Conservation (phyloP, 2,888 invertebrate genomes). For the Creontiades dilutus region DNA sequence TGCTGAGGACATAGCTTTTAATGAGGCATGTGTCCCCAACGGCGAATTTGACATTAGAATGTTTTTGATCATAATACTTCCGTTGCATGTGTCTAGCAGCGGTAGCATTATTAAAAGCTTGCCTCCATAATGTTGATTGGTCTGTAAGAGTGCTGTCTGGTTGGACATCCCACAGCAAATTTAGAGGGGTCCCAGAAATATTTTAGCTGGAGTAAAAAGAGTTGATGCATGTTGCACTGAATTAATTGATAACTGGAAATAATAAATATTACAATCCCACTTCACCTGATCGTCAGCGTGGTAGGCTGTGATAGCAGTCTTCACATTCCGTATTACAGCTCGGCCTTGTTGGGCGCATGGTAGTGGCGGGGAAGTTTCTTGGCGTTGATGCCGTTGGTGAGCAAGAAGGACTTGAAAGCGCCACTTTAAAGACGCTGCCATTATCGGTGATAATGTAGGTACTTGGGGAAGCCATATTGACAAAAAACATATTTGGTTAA, state of each 20-base stretch:
- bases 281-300: background rate
- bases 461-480: background rate
- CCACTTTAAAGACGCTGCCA: background rate
- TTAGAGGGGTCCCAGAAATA: background rate
- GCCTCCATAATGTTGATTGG: too few relatives aligned
- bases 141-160: too few relatives aligned
- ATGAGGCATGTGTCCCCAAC: too few relatives aligned
- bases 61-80: too few relatives aligned
- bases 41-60: too few relatives aligned
- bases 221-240: background rate
- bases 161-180: too few relatives aligned
- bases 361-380: background rate
- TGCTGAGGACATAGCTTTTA: too few relatives aligned
- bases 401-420: background rate
- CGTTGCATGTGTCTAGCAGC: too few relatives aligned
- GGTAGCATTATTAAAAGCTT: too few relatives aligned
- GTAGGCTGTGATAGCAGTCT: background rate
- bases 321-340: background rate
- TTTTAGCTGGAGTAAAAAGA: background rate
- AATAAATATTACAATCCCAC: background rate
- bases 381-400: background rate
- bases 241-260: background rate
- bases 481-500: background rate
- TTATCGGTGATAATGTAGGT: background rate
- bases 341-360: constrained; percentile 4